A percentile compares a stretch with the other conserved stretches of the same genome.
Evolutionary conservation across 1,140 invertebrate species (phyloP).

Genomic region (Lepidostoma basale): DNA sequence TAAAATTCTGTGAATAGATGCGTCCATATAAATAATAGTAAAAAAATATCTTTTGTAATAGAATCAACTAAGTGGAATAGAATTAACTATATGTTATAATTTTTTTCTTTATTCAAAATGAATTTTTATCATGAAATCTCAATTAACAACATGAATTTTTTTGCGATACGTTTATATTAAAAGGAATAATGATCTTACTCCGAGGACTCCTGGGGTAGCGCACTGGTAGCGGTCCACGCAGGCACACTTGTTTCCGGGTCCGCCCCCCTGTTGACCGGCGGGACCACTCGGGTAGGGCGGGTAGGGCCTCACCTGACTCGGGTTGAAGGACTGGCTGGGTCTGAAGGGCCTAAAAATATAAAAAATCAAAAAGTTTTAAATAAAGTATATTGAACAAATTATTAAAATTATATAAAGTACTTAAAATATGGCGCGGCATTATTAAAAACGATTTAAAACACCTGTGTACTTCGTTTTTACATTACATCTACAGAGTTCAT

Average conservation of each 20-base stretch:
- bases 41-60: too few relatives aligned
- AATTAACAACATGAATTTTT: too few relatives aligned
- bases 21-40: too few relatives aligned
- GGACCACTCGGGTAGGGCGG: slow-evolving; percentile 14
- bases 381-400: not conserved
- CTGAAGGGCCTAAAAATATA: slow-evolving; percentile 9
- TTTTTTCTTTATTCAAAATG: too few relatives aligned
- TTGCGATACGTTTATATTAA: too few relatives aligned
- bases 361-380: not conserved
- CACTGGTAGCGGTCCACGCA: slow-evolving; percentile 37
- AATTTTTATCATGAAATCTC: too few relatives aligned
- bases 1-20: too few relatives aligned
- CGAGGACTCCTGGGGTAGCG: slow-evolving; percentile 25
- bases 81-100: too few relatives aligned
- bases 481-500: not conserved
- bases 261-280: slow-evolving; percentile 12
- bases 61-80: too few relatives aligned
- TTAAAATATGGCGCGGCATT: not conserved
- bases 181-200: too few relatives aligned
- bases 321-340: slow-evolving; percentile 27
- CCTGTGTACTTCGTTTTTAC: too few relatives aligned
- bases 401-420: not conserved
- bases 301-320: slow-evolving; percentile 25
- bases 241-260: slow-evolving; percentile 29
- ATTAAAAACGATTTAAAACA: too few relatives aligned